A percentile compares a stretch with the other conserved stretches of the same genome.
These are phyloP conservation scores for Dichetophora obliterata DNA, from an alignment of 2,888 invertebrate genomes.

Conservation along the genomic window DNA sequence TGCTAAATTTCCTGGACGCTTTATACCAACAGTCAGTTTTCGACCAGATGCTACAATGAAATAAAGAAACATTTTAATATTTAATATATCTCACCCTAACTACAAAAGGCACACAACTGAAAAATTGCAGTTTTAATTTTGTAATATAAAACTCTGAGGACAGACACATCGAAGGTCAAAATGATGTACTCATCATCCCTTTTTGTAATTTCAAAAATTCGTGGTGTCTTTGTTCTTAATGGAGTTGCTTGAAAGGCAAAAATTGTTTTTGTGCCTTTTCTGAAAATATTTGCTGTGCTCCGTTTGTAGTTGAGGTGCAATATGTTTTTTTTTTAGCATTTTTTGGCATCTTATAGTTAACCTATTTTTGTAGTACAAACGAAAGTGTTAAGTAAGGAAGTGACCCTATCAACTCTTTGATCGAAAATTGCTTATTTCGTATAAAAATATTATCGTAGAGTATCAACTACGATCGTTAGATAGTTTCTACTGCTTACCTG, in stretches of 20 bases:
- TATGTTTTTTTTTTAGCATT: too few species aligned
- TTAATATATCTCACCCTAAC: constrained; percentile 4
- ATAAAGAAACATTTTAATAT: background rate
- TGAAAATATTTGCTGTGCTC: too few species aligned
- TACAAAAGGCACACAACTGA: background rate
- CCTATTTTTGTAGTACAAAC: too few species aligned
- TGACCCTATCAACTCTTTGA: background rate
- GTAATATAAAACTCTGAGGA: too few species aligned
- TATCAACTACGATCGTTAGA: constrained; percentile 8
- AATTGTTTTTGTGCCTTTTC: too few species aligned
- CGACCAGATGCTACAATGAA: constrained; percentile 79
- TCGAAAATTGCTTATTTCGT: background rate
- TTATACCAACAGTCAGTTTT: constrained; percentile 82
- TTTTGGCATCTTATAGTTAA: too few species aligned
- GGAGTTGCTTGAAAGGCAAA: too few species aligned
- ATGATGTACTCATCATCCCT: too few species aligned
- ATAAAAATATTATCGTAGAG: background rate
- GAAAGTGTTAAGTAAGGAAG: constrained; percentile 15
- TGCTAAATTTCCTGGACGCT: constrained; percentile 76
- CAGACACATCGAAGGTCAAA: background rate
- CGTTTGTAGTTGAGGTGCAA: too few species aligned
- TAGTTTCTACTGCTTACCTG: constrained; percentile 35
- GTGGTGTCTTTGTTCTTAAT: too few species aligned
- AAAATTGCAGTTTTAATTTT: too few species aligned
- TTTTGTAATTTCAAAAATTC: too few species aligned